phyloP scores from a whole-genome alignment of 2,797 vertebrate species.

The Crocidura indochinensis region DNA sequence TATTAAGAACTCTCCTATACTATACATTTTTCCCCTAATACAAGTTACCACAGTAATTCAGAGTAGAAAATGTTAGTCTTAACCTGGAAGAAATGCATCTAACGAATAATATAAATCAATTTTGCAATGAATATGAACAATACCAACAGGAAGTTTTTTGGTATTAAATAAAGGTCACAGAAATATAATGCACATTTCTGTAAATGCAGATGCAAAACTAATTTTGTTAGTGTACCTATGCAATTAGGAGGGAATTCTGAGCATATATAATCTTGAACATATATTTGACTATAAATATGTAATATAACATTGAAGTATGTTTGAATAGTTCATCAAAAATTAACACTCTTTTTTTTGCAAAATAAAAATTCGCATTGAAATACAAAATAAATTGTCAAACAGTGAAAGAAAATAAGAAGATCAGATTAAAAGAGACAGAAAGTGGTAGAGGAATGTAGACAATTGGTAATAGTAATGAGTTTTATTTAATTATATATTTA shows the following conservation, averaged over 20 bases:
- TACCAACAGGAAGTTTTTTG: conserved; percentile 25
- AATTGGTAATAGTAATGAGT: too few relatives aligned
- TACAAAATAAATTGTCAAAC: too few relatives aligned
- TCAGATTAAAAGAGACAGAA: too few relatives aligned
- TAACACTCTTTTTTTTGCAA: too few relatives aligned
- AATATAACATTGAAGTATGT: background rate
- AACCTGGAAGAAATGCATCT: background rate
- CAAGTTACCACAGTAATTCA: conserved; percentile 6
- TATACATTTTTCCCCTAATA: background rate
- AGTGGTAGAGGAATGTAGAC: too few relatives aligned
- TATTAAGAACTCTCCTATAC: background rate
- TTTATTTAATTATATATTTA: too few relatives aligned
- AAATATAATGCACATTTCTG: conserved; percentile 32
- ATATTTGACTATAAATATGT: background rate
- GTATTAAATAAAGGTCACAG: background rate
- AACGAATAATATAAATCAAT: conserved; percentile 11
- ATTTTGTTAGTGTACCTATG: background rate
- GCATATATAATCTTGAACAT: background rate
- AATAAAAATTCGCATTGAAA: too few relatives aligned
- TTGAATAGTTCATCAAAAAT: conserved; percentile 34
- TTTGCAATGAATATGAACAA: background rate
- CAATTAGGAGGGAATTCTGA: background rate
- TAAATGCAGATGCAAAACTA: conserved; percentile 14
- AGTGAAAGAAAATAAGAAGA: too few relatives aligned
- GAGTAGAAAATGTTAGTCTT: too few relatives aligned